These are phyloP conservation scores for Cheiracanthium punctorium DNA, from an alignment of 2,888 invertebrate species.

Conservation along the genomic window DNA sequence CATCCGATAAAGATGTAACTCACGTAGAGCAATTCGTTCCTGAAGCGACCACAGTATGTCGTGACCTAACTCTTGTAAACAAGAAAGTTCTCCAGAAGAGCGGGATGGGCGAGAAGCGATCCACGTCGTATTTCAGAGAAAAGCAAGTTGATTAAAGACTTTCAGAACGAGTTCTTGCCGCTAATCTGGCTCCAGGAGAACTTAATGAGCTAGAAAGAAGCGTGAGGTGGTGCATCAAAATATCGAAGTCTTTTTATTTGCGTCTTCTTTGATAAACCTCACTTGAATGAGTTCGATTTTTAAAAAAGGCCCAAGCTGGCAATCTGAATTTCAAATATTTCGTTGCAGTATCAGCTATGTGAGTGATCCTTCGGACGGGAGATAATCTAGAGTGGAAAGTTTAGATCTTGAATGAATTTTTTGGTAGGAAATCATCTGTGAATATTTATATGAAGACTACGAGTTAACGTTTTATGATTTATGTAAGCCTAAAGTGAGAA, in stretches of 20 bases:
- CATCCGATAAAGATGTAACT: slow-evolving; percentile 59
- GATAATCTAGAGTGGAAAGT: too few species aligned
- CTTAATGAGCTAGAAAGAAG: slow-evolving; percentile 67
- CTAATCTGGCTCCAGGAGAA: slow-evolving; percentile 64
- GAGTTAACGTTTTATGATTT: too few species aligned
- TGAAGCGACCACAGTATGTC: slow-evolving; percentile 59
- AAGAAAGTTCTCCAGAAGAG: slow-evolving; percentile 52
- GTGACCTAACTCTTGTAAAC: slow-evolving; percentile 68
- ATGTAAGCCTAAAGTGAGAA: too few species aligned
- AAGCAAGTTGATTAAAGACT: slow-evolving; percentile 70
- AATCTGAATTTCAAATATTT: slow-evolving; percentile 4
- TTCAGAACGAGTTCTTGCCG: slow-evolving; percentile 59
- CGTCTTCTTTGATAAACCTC: slow-evolving; percentile 23
- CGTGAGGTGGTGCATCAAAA: slow-evolving; percentile 59
- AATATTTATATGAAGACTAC: too few species aligned
- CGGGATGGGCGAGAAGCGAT: slow-evolving; percentile 52
- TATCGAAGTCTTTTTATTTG: slow-evolving; percentile 24
- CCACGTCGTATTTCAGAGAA: slow-evolving; percentile 63
- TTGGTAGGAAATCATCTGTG: too few species aligned
- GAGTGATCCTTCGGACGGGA: too few species aligned
- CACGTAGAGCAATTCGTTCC: slow-evolving; percentile 68
- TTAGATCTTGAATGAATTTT: too few species aligned
- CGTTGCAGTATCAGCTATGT: too few species aligned
- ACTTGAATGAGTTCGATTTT: slow-evolving; percentile 26
- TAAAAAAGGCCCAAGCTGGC: background rate